Base-by-base conservation (phyloP, 1,140 invertebrate genomes). In the Frieseomelitta varia region DNA sequence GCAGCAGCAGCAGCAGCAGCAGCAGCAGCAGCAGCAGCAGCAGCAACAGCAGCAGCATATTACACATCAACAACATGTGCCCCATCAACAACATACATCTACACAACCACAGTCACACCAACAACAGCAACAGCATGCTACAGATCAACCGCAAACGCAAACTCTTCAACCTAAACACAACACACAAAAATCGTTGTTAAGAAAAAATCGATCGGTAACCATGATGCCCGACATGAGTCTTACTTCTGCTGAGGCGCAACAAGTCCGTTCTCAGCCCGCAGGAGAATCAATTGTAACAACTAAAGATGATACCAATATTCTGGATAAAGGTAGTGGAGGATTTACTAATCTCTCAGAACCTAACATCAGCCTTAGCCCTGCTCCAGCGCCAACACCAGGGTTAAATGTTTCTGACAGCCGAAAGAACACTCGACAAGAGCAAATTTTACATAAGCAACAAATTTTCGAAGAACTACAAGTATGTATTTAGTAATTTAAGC, bases 381-480 rank as follows among this genome's bases (percentile, higher is more conserved):
- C 92, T 34, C 81, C 91, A 63, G 81, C 88, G 17, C 84, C 89
- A 39, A 87, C 85, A 81, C 87, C 72, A 91, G 88, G 76, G 12
- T 81, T 89, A 58, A 90, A 84, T 79, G 78, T 81, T 39, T 88
- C 88, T 17, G 93, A 94, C 27, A 92, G 87, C 75, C 90, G 93
- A n/a, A 95, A 93, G 79, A 92, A 88, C 74, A 85, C 90, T 78
- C 93, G 95, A 85, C 96, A 97, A 87, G 97, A 97, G 78, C 96
- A 97, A 87, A 96, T 96, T 71, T 93, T 96, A 27, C 96, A 97
- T 85, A 97, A 97, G 89, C 97, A 97, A 93, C 97, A 97, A 91
- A 97, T 97, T 90, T 95, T 97, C 14, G 97, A 97, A 90, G 97
- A 98, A 93, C 93, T 98, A 81, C 96, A 97, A 94, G 96, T 96